phyloP scores from a whole-genome alignment of 1,140 invertebrate genomes.

The Reticulitermes speratus region DNA sequence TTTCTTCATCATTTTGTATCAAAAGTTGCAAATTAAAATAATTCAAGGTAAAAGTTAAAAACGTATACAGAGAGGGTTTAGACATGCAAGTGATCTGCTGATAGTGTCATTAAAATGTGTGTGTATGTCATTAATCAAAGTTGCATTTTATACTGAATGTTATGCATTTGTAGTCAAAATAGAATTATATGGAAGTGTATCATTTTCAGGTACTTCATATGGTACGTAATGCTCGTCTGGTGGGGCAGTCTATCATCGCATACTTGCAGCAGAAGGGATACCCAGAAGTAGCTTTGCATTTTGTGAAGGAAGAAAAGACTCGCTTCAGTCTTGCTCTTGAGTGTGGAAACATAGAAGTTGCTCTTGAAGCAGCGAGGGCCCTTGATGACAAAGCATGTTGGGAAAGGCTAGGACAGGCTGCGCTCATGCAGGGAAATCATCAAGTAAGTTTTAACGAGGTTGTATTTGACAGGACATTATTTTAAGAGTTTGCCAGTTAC shows the following conservation, averaged over 20 bases:
- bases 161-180: too few species aligned
- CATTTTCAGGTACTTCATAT: slow-evolving; percentile 81
- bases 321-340: slow-evolving; percentile 94
- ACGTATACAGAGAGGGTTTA: too few species aligned
- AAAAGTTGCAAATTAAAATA: too few species aligned
- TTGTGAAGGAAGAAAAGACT: slow-evolving; percentile 99
- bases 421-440: slow-evolving; percentile 92
- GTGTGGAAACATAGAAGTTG: slow-evolving; percentile 98
- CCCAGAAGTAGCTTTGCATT: slow-evolving; percentile 99
- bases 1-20: too few species aligned
- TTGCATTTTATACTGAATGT: too few species aligned
- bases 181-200: neutral
- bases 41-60: too few species aligned
- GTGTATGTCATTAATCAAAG: too few species aligned
- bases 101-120: too few species aligned
- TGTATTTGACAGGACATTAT: too few species aligned
- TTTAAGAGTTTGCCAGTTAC: too few species aligned
- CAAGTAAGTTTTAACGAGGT: slow-evolving; percentile 58
- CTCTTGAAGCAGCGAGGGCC: slow-evolving; percentile 88
- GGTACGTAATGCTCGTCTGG: slow-evolving; percentile 93
- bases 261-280: slow-evolving; percentile 99
- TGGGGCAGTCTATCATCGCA: slow-evolving; percentile 98
- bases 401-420: slow-evolving; percentile 95
- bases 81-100: too few species aligned
- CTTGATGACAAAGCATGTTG: slow-evolving; percentile 94